Conservation (phyloP, 2,888 invertebrate species). For the Piscicola geometra region DNA sequence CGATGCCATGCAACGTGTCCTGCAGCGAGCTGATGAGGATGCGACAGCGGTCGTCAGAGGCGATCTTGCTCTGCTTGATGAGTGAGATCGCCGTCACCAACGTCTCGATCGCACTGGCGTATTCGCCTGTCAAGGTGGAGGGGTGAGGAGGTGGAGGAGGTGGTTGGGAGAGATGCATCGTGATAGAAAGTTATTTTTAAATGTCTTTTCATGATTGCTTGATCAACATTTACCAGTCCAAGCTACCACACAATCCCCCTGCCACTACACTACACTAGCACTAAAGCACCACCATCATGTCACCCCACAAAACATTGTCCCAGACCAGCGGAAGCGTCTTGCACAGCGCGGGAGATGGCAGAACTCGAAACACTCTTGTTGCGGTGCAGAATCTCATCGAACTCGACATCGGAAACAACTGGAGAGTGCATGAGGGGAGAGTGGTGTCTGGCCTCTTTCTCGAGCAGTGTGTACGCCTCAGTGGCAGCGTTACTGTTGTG, state of each 20-base stretch:
- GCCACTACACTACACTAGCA: no score
- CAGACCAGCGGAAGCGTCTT: constrained; percentile 91
- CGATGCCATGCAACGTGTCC: constrained; percentile 93
- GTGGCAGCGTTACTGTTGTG: constrained; percentile 29
- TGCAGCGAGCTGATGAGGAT: constrained; percentile 91
- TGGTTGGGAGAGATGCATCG: no score
- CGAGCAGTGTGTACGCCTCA: not conserved
- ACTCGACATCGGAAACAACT: constrained; percentile 73
- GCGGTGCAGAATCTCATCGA: constrained; percentile 94
- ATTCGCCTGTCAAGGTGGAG: constrained; percentile 67
- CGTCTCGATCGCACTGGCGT: constrained; percentile 95
- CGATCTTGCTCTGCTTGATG: constrained; percentile 94
- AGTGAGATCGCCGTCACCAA: constrained; percentile 95
- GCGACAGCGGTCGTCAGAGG: constrained; percentile 93
- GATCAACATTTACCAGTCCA: no score
- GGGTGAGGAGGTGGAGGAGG: no score
- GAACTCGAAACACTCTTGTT: constrained; percentile 95
- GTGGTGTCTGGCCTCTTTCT: constrained; percentile 40
- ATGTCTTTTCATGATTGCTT: no score
- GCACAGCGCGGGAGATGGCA: constrained; percentile 92
- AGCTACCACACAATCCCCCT: no score
- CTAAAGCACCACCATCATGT: no score
- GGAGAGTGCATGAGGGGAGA: constrained; percentile 46
- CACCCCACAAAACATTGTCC: constrained; percentile 60
- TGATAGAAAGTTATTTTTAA: no score